Base-by-base conservation (phyloP, 2,888 invertebrate species). In the Amblyjoppa proteus region DNA sequence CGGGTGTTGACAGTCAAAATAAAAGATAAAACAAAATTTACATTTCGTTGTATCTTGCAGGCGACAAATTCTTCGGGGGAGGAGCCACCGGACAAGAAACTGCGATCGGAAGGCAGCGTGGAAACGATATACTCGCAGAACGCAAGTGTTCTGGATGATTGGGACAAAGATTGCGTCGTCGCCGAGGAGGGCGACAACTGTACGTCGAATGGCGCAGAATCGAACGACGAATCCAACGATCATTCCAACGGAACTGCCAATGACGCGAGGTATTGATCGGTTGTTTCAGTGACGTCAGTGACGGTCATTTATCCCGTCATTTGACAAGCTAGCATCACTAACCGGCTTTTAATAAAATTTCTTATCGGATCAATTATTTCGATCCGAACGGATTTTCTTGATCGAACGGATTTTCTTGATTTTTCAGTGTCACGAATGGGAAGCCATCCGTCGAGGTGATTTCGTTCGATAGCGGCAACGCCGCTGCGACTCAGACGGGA, bases 31-130 rank as follows among this genome's bases (percentile, higher is more conserved):
- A 20, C 20, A 20, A 20, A 20, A 20, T 34, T 34, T 34, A 4
- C 34, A 34, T 34, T 34, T 34, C 34, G 5, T 11, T 41, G 11
- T 20, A 53, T n/a, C 16, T 49, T 49, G n/a, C 64, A 88, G 88
- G 78, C 86, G 16, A 61, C 56, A 34, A 61, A 73, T 38, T 20
- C 82, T 20, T 66, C 76, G 9, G 70, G 77, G 0, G 86, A 87
- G 28, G 85, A 85, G 51, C 86, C 89, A 7, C 84, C 88, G 7
- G 73, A 81, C 31, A 89, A 89, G 38, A 89, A 88, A 49, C 4
- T 61, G 7, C 82, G 88, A 16, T 45, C 77, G 45, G 75, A 82
- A 4, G 53, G 51, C 25, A 88, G 84, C 11, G 81, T 81, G 13
- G 83, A 87, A 73, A 84, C 87, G 1, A 68, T 87, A 61, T 73